These are phyloP conservation scores for Chaetogeoica ovagalla DNA, from an alignment of 2,888 invertebrate species.

Conservation along the genomic window DNA sequence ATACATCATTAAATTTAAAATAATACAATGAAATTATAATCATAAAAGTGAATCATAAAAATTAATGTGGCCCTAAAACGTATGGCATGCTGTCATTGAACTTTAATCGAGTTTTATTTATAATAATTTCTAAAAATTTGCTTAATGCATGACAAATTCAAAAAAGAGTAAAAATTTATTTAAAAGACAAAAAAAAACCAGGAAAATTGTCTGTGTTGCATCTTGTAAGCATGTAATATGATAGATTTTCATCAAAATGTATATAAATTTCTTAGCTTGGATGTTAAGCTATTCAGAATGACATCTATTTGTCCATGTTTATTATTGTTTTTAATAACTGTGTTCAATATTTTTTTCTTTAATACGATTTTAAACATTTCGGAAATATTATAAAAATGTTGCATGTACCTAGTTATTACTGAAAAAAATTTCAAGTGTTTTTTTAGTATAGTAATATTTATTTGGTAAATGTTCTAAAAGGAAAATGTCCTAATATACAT, in stretches of 20 bases:
- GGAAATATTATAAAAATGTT: background rate
- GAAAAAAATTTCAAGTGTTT: background rate
- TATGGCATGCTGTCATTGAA: slow-evolving; percentile 48
- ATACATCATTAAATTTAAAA: slow-evolving; percentile 26
- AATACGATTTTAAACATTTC: background rate
- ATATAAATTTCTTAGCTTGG: slow-evolving; percentile 18
- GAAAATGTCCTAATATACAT: background rate
- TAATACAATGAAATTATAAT: slow-evolving; percentile 25
- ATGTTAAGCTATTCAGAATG: background rate
- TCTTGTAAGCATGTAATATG: slow-evolving; percentile 45
- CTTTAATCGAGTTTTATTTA: slow-evolving; percentile 29
- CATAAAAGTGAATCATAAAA: slow-evolving; percentile 13
- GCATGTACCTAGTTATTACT: slow-evolving; percentile 9
- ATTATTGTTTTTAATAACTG: slow-evolving; percentile 5
- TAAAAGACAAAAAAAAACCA: background rate
- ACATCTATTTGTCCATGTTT: background rate
- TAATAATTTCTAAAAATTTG: slow-evolving; percentile 29
- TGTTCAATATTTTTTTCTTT: slow-evolving; percentile 1
- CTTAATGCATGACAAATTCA: slow-evolving; percentile 36
- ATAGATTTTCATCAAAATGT: slow-evolving; percentile 15
- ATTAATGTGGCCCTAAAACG: slow-evolving; percentile 29
- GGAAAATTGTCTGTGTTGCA: slow-evolving; percentile 16
- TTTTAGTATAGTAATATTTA: background rate
- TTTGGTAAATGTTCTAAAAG: background rate
- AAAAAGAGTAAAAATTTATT: background rate